These are phyloP conservation scores for Leptodactylus fallax DNA, from an alignment of 2,797 vertebrate genomes.

Conservation along the genomic window DNA sequence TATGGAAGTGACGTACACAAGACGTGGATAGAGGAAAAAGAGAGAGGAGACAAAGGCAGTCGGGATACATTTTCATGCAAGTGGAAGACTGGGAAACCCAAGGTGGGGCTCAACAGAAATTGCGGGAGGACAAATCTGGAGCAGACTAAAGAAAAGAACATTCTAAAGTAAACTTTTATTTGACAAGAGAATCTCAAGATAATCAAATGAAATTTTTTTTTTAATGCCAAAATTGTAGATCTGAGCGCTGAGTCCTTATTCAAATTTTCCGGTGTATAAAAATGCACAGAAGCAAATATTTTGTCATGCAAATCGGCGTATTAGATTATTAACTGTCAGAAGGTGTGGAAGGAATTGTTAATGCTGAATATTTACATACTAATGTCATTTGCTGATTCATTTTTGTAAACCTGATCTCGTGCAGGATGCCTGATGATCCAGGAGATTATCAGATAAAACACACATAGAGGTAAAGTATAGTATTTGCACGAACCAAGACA, in stretches of 20 bases:
- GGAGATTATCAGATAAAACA: constrained; percentile 1
- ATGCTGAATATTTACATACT: constrained; percentile 28
- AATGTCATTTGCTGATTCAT: constrained; percentile 34
- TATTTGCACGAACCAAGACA: not conserved
- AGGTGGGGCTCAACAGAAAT: not conserved
- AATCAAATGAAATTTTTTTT: no score
- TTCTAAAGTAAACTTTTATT: not conserved
- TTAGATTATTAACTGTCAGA: constrained; percentile 30
- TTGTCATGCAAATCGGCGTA: constrained; percentile 4
- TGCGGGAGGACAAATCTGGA: not conserved
- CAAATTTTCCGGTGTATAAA: not conserved
- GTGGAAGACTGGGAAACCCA: not conserved
- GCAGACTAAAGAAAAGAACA: not conserved
- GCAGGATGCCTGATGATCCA: not conserved
- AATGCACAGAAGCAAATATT: constrained; percentile 6
- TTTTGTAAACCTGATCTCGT: not conserved
- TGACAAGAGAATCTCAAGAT: not conserved
- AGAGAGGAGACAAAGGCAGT: not conserved
- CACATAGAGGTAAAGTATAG: constrained; percentile 7
- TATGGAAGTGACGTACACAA: not conserved
- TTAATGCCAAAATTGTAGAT: not conserved
- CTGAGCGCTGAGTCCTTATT: not conserved
- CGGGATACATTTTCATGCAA: not conserved
- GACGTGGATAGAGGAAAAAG: not conserved
- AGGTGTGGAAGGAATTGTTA: constrained; percentile 32